These are phyloP conservation scores for Drosophila fungiperda DNA, from an alignment of 2,888 invertebrate species.

Conservation along the genomic window DNA sequence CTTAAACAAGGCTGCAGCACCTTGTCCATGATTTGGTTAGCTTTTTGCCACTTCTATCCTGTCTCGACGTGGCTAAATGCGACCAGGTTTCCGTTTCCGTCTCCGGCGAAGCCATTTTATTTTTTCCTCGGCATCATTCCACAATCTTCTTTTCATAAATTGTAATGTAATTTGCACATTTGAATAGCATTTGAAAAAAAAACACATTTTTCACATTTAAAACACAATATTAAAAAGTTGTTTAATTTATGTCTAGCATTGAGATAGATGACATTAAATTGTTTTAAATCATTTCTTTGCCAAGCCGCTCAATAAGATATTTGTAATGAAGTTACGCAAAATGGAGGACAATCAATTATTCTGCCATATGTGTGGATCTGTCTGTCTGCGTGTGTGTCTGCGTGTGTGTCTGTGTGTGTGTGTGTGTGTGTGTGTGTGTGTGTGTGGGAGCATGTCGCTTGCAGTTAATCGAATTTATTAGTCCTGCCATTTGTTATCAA, in stretches of 20 bases:
- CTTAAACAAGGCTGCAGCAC: background rate
- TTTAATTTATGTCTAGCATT: background rate
- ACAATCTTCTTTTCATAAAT: constrained; percentile 2
- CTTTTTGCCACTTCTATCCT: constrained; percentile 14
- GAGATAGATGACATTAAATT: background rate
- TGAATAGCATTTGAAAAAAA: background rate
- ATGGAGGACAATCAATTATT: constrained; percentile 58
- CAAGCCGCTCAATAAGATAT: constrained; percentile 25
- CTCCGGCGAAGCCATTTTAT: constrained; percentile 55
- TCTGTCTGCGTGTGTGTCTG: background rate
- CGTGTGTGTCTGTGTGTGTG: background rate
- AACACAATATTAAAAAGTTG: constrained; percentile 2
- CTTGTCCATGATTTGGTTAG: constrained; percentile 54
- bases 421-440: constrained; percentile 14
- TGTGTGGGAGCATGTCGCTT: constrained; percentile 38
- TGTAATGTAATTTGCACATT: background rate
- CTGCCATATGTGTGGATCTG: background rate
- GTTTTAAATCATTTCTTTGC: background rate
- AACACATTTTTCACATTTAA: background rate
- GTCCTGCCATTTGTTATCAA: constrained; percentile 63
- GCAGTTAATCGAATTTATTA: constrained; percentile 79
- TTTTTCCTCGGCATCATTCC: background rate
- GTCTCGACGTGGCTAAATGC: constrained; percentile 54
- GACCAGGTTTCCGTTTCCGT: constrained; percentile 69
- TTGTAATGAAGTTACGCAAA: constrained; percentile 48